Base-by-base conservation (phyloP, 2,797 vertebrate genomes). In the Calcarius lapponicus region DNA sequence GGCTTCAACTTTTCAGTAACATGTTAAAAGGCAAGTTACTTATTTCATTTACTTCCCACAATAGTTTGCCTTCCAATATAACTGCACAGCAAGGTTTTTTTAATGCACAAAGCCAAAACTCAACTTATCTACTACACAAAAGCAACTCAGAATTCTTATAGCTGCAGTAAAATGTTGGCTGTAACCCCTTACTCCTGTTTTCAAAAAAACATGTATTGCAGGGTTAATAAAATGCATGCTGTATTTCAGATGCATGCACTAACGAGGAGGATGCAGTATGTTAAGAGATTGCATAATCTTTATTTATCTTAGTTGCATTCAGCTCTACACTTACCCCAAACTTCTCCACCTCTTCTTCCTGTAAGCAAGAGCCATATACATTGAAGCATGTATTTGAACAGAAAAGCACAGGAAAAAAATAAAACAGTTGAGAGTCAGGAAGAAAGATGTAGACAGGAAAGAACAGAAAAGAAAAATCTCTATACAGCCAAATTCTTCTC, bases 271-370 rank as follows among this genome's bases (percentile, higher is more conserved):
- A 98, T 98, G 98, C 98, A 98, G 89, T 82, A 97, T 90, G 97
- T 98, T 98, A 98, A 97, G 92, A 97, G 90, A 36, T 96, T 95
- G 95, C 95, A 97, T 96, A 97, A 96, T 96, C 97, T 97, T 91
- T 95, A 92, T 96, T 95, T 94, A 97, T 97, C 97, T 96, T 96
- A 97, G 92, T 96, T 96, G 96, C 97, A 97, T 97, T 98, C 97
- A 97, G 95, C 95, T 97, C 97, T 98, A 98, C 98, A 99, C 99
- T 99, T 99, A 99, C 99, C 99, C 99, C 98, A 99, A 98, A 99
- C 99, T 99, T 98, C 99, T 99, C 99, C 99, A 99, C 98, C 99
- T 99, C 99, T 99, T 99, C 99, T 99, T 99, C 99, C 99, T 99
- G 98, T 97, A 99, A 99, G 98, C 98, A 98, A 99, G 98, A 99